A percentile compares a stretch with the other conserved stretches of the same genome.
Evolutionary conservation across 2,113 vertebrate species (phyloP).

Genomic region (Pristiophorus japonicus): DNA sequence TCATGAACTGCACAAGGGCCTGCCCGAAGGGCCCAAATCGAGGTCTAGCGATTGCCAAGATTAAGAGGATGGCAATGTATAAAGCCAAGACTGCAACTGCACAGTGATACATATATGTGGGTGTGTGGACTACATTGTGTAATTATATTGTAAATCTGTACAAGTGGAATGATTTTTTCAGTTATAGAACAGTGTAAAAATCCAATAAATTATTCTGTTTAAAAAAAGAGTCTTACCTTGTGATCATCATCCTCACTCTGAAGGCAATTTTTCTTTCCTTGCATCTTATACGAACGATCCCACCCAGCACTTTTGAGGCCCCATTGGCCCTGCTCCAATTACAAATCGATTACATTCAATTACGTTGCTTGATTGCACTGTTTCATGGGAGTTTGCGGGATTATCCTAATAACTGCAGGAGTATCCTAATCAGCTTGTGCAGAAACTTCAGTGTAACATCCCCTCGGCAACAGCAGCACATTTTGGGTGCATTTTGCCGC

Average conservation of each 20-base stretch:
- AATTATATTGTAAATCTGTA: no score
- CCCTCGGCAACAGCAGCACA: not conserved
- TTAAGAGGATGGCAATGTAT: no score
- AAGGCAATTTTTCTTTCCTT: not conserved
- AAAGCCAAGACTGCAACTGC: no score
- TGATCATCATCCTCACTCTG: not conserved
- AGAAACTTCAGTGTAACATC: not conserved
- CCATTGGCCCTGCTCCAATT: not conserved
- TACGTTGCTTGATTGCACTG: not conserved
- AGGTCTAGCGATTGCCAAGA: no score
- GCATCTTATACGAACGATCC: not conserved
- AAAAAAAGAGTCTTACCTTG: no score
- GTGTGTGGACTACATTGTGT: no score
- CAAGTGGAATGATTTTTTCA: no score
- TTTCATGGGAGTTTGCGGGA: not conserved
- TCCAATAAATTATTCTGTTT: no score
- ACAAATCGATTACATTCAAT: not conserved
- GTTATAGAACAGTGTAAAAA: no score
- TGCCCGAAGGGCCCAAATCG: conserved; percentile 98
- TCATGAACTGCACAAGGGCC: conserved; percentile 91
- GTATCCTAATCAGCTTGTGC: not conserved
- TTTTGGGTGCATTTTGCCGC: not conserved
- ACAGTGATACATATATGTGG: no score
- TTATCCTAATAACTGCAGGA: not conserved
- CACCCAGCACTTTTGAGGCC: no score